Evolutionary conservation across 2,888 invertebrate species (phyloP).

Genomic region (Arctia plantaginis): DNA sequence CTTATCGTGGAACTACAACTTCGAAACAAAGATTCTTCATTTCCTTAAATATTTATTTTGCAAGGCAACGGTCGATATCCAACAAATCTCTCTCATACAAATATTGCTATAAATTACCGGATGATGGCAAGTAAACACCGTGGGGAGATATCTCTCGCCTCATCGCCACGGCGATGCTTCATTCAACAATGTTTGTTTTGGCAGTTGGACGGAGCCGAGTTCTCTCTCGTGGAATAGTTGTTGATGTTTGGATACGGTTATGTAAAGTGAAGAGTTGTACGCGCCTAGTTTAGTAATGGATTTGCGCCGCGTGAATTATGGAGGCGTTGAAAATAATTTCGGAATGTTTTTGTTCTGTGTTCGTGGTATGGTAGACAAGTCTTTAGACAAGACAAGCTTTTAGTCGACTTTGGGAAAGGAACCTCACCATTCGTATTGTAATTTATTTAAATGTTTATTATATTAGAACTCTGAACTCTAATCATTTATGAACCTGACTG

Average conservation of each 20-base stretch:
- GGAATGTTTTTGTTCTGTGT: constrained; percentile 19
- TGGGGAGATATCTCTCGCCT: constrained; percentile 34
- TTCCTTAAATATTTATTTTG: constrained; percentile 10
- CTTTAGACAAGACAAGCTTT: too few relatives aligned
- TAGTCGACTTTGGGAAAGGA: too few relatives aligned
- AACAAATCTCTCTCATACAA: constrained; percentile 44
- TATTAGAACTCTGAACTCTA: too few relatives aligned
- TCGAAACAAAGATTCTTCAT: background rate
- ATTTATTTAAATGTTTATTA: too few relatives aligned
- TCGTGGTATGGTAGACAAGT: background rate
- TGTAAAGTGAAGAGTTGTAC: constrained; percentile 29
- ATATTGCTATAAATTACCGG: constrained; percentile 43
- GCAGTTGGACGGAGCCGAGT: constrained; percentile 69
- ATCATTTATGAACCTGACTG: too few relatives aligned
- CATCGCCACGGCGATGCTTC: constrained; percentile 30
- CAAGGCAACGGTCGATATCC: constrained; percentile 16
- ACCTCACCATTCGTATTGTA: too few relatives aligned
- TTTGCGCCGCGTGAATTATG: constrained; percentile 22
- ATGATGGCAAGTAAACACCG: constrained; percentile 43
- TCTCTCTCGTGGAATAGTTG: constrained; percentile 24
- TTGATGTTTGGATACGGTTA: constrained; percentile 40
- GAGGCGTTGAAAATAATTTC: constrained; percentile 16
- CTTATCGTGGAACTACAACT: too few relatives aligned
- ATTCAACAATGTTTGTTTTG: constrained; percentile 67
- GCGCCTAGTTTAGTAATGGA: constrained; percentile 30